These are phyloP conservation scores for Maniola hyperantus DNA, from an alignment of 2,888 invertebrate species.

Conservation along the genomic window DNA sequence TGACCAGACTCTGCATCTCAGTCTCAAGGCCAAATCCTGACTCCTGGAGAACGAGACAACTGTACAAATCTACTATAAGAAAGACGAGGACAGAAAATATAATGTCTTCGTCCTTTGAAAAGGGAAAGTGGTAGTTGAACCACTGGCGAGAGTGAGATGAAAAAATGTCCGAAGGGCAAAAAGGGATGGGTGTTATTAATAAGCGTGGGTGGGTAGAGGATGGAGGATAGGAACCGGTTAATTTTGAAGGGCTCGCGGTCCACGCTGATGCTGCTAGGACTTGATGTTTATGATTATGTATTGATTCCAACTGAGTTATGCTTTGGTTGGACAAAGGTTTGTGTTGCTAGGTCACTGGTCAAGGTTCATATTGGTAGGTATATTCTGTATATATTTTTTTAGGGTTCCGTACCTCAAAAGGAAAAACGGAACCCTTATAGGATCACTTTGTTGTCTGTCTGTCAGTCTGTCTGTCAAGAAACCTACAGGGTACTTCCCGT, in stretches of 20 bases:
- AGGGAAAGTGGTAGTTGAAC: conserved; percentile 79
- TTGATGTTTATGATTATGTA: conserved; percentile 67
- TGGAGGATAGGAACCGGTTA: conserved; percentile 70
- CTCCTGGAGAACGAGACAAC: conserved; percentile 55
- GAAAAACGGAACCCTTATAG: too few species aligned
- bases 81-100: conserved; percentile 48
- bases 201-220: conserved; percentile 48
- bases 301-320: conserved; percentile 64
- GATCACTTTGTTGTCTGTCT: too few species aligned
- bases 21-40: conserved; percentile 80
- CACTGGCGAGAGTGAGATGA: conserved; percentile 79
- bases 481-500: too few species aligned
- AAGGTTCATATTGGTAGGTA: conserved; percentile 6
- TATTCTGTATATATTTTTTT: not conserved
- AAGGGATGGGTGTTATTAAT: conserved; percentile 50
- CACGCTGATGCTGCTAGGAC: conserved; percentile 45
- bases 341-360: conserved; percentile 20
- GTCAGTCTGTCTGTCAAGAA: too few species aligned
- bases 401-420: too few species aligned
- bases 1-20: conserved; percentile 72
- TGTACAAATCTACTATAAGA: conserved; percentile 37
- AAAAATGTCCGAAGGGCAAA: conserved; percentile 74
- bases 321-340: conserved; percentile 29
- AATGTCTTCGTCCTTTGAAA: conserved; percentile 81
- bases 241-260: conserved; percentile 79